Base-by-base conservation (phyloP, 2,888 invertebrate genomes). In the Melolontha melolontha region DNA sequence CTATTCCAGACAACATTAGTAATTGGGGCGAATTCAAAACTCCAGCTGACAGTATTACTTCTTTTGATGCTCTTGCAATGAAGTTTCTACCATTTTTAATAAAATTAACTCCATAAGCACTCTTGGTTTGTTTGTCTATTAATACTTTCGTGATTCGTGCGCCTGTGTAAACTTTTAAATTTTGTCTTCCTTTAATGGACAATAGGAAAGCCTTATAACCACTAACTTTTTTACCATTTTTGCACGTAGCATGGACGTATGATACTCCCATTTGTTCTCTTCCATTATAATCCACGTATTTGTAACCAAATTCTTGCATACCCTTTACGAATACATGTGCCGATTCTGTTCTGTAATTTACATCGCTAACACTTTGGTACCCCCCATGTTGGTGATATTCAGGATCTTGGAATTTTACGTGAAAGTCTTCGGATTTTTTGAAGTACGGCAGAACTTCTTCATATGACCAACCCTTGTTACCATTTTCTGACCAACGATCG, bases 391-490 rank as follows among this genome's bases (percentile, higher is more conserved):
- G 87, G 81, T 91, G 89, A 73, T 87, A 89, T 4, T 79, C 80
- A n/a, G 87, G 84, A 44, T 80, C 75, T 79, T 77, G 64, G 4
- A 70, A 50, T 73, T 80, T 78, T 71, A 73, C 67, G 2, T 12
- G n/a, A 77, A 79, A 77, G 71, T 82, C 80, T 73, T 86, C 85
- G 0, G 83, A 83, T 72, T 84, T 85, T 10, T 79, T 68, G 70
- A 88, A 89, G 71, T 85, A 86, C 0, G 84, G 84, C 1, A 86
- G 75, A 0, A 86, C 79, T 7, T 85, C 81, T 0, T 79, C 68
- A 75, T 84, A 87, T 6, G 83, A 87, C 94, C 94, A 94, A 49
- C 92, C 92, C 4, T 85, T 83, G 77, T 92, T 93, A 1, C 93
- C 93, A 16, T 86, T 85, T 0, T 82, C 84, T 0, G 87, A 89